Evolutionary conservation across 2,888 invertebrate species (phyloP), one percentile per base, ranked within the genome.

Genomic region (Ethmia dodecea): DNA sequence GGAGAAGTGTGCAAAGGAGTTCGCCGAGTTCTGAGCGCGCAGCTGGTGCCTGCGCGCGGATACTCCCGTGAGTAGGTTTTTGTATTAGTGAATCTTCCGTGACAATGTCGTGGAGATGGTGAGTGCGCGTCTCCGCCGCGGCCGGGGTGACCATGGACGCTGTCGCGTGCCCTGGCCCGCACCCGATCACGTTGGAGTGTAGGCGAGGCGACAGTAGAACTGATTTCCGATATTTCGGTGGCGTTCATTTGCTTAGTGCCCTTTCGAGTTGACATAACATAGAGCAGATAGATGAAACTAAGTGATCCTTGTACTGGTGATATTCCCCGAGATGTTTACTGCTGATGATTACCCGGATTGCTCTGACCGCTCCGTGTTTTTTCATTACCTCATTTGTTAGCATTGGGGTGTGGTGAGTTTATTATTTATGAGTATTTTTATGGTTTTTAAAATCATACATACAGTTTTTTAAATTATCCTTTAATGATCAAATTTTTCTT

Each of bases 1-100:
- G 55, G 99, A 99, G 88, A 98, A 99, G 89, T 99, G 99, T 90
- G 96, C 98, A 79, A 99, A 98, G 89, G 99, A 99, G 88, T 99
- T 99, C 89, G 97, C 97, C 56, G 99, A 99, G 87, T 99, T 99
- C 89, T 95, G 92, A 92, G 88, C 79, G 58, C 64, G 45, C 55
- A 55, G 56, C 46, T 53, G 66, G 63, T 62, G 71, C 75, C 75
- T 74, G 70, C 75, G 40, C 57, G 63, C 71, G 73, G 73, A 69
- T 58, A 54, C 56, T 64, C 56, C 70, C 67, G 72, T 71, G 71
- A 68, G 74, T 73, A 70, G 80, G 79, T 71, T 76, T 66, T 73
- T 74, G 68, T 72, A 62, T 62, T 78, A 76, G 81, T 79, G 76
- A 79, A 74, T 76, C 69, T 73, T 74, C 76, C 72, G 64, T 74